Evolutionary conservation across 2,888 invertebrate genomes (phyloP).

Genomic region (Drosophila affinis): DNA sequence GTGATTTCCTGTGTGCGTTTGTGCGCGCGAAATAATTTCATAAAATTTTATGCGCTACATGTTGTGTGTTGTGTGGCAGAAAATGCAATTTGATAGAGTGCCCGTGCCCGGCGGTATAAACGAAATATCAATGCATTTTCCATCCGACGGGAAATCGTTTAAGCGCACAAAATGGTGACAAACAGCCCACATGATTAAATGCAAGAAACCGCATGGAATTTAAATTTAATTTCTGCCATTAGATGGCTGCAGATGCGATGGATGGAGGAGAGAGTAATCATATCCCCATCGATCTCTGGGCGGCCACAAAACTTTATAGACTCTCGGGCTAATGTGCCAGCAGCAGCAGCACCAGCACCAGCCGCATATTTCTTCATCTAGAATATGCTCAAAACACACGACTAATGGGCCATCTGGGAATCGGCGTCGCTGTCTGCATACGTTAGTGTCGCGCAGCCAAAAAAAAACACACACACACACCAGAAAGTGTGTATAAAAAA

Average conservation of each 20-base stretch:
- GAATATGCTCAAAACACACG: conserved; percentile 67
- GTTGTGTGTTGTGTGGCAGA: conserved; percentile 22
- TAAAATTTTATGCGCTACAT: conserved; percentile 68
- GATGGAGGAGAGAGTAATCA: no score
- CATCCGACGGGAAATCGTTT: conserved; percentile 18
- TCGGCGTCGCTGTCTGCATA: conserved; percentile 45
- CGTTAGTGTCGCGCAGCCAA: conserved; percentile 40
- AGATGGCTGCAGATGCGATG: not conserved
- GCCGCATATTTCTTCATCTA: conserved; percentile 76
- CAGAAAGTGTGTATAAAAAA: not conserved
- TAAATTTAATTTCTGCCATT: not conserved
- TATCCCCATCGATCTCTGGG: not conserved
- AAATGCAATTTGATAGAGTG: conserved; percentile 65
- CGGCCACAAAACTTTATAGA: conserved; percentile 27
- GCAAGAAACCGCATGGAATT: not conserved
- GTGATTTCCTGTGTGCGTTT: conserved; percentile 11
- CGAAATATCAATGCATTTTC: not conserved
- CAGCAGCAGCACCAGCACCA: conserved; percentile 46
- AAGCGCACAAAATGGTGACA: not conserved
- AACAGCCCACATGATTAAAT: not conserved
- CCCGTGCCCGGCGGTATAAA: conserved; percentile 41
- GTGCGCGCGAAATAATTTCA: conserved; percentile 63
- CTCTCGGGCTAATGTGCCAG: conserved; percentile 16
- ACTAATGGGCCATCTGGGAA: conserved; percentile 77
- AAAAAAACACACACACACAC: conserved; percentile 34